These are phyloP conservation scores for Toxotes lorentzi DNA, from an alignment of 2,797 vertebrate genomes.

Conservation along the genomic window DNA sequence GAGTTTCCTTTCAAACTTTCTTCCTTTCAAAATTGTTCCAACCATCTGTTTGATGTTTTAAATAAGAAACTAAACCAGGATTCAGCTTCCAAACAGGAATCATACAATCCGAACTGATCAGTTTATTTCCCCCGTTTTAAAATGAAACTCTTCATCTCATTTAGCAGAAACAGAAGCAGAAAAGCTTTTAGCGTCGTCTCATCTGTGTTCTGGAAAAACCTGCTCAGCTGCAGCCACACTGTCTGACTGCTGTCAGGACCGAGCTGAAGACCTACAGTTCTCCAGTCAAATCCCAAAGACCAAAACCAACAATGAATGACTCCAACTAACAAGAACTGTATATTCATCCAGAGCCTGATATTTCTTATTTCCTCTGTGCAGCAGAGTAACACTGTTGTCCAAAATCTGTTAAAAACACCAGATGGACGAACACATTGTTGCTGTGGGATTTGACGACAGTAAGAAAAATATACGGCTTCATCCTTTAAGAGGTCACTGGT, in stretches of 20 bases:
- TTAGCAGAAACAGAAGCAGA: conserved; percentile 7
- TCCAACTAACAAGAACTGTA: no score
- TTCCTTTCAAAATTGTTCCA: neutral
- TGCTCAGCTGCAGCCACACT: neutral
- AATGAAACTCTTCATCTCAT: conserved; percentile 55
- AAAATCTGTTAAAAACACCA: no score
- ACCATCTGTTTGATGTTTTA: neutral
- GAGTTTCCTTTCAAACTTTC: conserved; percentile 37
- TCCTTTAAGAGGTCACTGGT: neutral
- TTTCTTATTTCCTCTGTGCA: no score
- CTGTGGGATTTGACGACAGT: neutral
- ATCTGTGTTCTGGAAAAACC: conserved; percentile 52
- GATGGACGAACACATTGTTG: neutral
- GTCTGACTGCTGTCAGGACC: no score
- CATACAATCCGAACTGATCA: neutral
- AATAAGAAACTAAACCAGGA: neutral
- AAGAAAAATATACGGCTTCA: neutral
- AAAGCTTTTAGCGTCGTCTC: neutral
- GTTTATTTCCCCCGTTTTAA: neutral
- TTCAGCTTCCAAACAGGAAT: neutral
- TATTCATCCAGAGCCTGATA: no score
- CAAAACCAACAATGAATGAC: no score
- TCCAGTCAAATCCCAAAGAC: no score
- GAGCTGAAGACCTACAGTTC: no score
- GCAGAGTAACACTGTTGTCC: neutral